phyloP scores from a whole-genome alignment of 2,888 invertebrate genomes.

The Steinernema scapterisci region DNA sequence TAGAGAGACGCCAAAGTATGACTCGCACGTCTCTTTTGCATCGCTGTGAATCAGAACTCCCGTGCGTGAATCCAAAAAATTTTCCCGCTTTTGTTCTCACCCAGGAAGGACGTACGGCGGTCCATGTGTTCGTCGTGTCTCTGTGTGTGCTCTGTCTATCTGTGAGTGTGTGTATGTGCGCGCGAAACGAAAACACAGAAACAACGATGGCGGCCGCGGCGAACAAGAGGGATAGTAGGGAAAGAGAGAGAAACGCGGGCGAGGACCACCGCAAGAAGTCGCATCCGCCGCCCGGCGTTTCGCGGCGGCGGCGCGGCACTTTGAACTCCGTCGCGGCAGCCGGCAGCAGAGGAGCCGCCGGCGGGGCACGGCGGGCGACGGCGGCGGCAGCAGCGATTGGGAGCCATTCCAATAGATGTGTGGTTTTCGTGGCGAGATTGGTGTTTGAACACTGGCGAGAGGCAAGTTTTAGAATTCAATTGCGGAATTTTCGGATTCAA shows the following conservation, averaged over 20 bases:
- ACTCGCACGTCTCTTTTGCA: too few relatives aligned
- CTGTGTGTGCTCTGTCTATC: too few relatives aligned
- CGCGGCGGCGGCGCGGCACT: slow-evolving; percentile 18
- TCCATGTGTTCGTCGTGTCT: background rate
- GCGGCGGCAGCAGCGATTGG: slow-evolving; percentile 2
- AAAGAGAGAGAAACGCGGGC: too few relatives aligned
- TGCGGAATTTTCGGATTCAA: background rate
- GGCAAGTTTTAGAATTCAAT: slow-evolving; percentile 4
- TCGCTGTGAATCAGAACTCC: too few relatives aligned
- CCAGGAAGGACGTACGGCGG: background rate
- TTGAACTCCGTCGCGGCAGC: slow-evolving; percentile 7
- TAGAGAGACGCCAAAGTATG: too few relatives aligned
- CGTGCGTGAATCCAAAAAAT: background rate
- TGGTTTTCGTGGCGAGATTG: slow-evolving; percentile 22
- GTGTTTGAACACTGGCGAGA: background rate
- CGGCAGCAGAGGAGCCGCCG: background rate
- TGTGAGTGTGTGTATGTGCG: too few relatives aligned
- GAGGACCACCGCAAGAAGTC: background rate
- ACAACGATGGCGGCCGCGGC: too few relatives aligned
- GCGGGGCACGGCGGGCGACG: too few relatives aligned
- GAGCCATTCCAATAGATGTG: slow-evolving; percentile 18
- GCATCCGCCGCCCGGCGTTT: background rate
- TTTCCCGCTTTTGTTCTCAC: background rate
- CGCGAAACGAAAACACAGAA: too few relatives aligned
- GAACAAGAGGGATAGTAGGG: too few relatives aligned